Base-by-base conservation (phyloP, 2,797 vertebrate genomes). In the Pelodytes ibericus region DNA sequence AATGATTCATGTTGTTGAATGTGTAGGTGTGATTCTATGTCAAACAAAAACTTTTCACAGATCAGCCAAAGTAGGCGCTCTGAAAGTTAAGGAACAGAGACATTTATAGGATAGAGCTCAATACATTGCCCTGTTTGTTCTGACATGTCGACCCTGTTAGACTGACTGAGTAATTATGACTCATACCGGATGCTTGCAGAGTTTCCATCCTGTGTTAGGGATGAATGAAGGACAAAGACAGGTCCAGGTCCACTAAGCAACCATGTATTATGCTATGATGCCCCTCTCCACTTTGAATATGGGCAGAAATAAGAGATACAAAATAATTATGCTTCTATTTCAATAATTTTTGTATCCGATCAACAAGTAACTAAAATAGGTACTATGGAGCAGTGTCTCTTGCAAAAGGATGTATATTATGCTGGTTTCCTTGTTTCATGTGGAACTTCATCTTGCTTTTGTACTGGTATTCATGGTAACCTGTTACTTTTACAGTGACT, bases 21-120 rank as follows among this genome's bases (percentile, higher is more conserved):
- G 76, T 60, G 76, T 78, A 70, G 76, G 76, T 78, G 76, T 72
- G 76, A 78, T 61, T 53, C 62, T 72, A 25, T 78, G 76, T 72
- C 70, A 78, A 72, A 78, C 76, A 78, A 78, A 72, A 62, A 56
- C 76, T 66, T 61, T 47, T 68, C 63, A 78, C 44, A 61, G 30
- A 72, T 72, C 63, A 72, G 70, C 41, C 63, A 39, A 65, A 64
- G 53, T 72, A 8, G 29, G 11, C 44, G 51, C 61, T 78, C 30
- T 13, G 10, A 27, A 24, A 60, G 20, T 39, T 67, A 30, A 56
- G 25, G 53, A 24, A 56, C 30, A 61, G 41, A 66, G 47, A 70
- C 39, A 30, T 53, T 25, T 78, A 39, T 27, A 49, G 9, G 36
- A 66, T 39, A 39, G 29, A 3, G 5, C 11, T 53, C 20, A 53